These are phyloP conservation scores for Monoplex corrugatus DNA, from an alignment of 2,888 invertebrate genomes.

Conservation along the genomic window DNA sequence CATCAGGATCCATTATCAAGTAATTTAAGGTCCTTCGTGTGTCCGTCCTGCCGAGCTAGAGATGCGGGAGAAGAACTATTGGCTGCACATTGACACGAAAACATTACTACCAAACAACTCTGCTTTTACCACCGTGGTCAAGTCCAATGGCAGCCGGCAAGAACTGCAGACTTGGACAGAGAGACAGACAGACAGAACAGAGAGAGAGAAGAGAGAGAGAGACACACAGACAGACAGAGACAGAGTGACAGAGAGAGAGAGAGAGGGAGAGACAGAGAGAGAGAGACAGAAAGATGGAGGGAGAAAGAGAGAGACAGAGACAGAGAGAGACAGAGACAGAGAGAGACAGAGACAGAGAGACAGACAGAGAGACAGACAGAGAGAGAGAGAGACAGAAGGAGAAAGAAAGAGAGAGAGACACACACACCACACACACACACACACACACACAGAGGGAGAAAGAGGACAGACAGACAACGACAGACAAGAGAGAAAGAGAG, in stretches of 20 bases:
- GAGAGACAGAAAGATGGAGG: background rate
- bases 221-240: conserved; percentile 18
- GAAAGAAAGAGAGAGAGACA: background rate
- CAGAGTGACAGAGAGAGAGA: background rate
- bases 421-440: background rate
- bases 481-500: background rate
- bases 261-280: background rate
- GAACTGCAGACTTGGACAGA: no score
- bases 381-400: background rate
- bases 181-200: no score
- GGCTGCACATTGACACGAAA: no score
- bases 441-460: background rate
- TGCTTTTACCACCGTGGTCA: no score
- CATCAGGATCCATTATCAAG: no score
- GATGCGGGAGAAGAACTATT: no score
- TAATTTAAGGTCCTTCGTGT: no score
- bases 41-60: no score
- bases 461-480: background rate
- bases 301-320: background rate
- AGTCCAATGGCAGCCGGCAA: no score
- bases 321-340: background rate
- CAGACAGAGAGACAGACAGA: background rate
- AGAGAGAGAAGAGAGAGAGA: no score
- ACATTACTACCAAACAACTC: no score
- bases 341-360: background rate